phyloP scores from a whole-genome alignment of 2,888 invertebrate genomes.

The Biston stratarius region DNA sequence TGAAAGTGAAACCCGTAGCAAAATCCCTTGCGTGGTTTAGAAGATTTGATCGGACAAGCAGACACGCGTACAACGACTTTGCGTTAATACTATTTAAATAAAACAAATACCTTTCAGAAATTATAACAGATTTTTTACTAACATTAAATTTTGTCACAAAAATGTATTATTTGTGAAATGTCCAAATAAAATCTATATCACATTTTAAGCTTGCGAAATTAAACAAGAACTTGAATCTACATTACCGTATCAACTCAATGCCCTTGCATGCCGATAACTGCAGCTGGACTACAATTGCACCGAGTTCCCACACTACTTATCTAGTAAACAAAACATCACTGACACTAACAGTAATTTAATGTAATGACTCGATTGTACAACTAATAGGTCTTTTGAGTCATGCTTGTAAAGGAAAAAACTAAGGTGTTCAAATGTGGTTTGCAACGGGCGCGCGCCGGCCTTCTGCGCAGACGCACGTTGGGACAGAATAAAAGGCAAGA shows the following conservation, averaged over 20 bases:
- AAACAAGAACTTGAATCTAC: not conserved
- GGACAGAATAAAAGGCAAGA: slow-evolving; percentile 40
- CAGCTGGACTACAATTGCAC: slow-evolving; percentile 11
- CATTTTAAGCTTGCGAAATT: slow-evolving; percentile 5
- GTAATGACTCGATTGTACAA: slow-evolving; percentile 22
- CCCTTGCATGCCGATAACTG: slow-evolving; percentile 28
- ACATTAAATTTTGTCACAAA: too few species aligned
- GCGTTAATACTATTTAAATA: too few species aligned
- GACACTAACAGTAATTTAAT: slow-evolving; percentile 15
- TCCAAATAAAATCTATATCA: not conserved
- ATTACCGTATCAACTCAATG: slow-evolving; percentile 23
- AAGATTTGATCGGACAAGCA: too few species aligned
- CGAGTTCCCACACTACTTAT: slow-evolving; percentile 28
- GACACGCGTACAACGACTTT: too few species aligned
- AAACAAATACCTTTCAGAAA: too few species aligned
- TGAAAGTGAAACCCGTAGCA: too few species aligned
- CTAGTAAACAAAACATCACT: slow-evolving; percentile 20
- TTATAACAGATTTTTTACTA: too few species aligned
- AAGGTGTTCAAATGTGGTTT: slow-evolving; percentile 30
- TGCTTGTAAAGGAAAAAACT: slow-evolving; percentile 10
- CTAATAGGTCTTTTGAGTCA: slow-evolving; percentile 19
- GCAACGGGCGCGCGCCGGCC: slow-evolving; percentile 40
- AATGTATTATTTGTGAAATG: not conserved
- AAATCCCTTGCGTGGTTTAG: too few species aligned
- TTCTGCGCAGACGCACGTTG: slow-evolving; percentile 38